Percentiles rank a stretch among this genome's conserved stretches.
phyloP scores from a whole-genome alignment of 2,797 vertebrate genomes.

The Limnodromus scolopaceus region DNA sequence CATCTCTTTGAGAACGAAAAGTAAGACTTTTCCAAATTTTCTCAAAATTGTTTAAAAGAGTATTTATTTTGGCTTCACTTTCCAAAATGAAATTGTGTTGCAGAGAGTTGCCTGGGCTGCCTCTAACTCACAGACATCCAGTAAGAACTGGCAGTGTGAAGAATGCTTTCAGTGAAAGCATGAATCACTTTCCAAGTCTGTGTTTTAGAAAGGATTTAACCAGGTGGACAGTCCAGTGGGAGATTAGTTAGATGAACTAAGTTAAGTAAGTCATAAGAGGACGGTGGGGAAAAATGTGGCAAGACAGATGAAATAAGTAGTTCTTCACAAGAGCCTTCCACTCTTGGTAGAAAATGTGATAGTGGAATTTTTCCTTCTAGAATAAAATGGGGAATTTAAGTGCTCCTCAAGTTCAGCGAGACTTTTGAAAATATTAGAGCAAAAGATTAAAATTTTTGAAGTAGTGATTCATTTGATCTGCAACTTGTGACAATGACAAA shows the following conservation, averaged over 20 bases:
- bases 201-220: not conserved
- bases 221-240: not conserved
- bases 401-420: not conserved
- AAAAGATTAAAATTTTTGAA: not conserved
- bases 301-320: not conserved
- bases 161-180: not conserved
- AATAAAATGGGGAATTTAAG: not conserved
- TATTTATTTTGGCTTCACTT: not conserved
- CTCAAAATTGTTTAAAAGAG: not conserved
- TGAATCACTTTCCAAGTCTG: not conserved
- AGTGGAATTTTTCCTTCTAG: not conserved
- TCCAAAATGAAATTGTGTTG: not conserved
- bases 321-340: not conserved
- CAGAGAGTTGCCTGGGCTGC: not conserved
- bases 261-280: not conserved
- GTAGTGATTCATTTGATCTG: not conserved
- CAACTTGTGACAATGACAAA: not conserved
- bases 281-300: not conserved
- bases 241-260: not conserved
- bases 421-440: not conserved
- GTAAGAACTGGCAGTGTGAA: not conserved
- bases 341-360: not conserved
- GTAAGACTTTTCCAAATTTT: not conserved
- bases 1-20: not conserved
- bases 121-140: not conserved